These are phyloP conservation scores for Boulengeromyrus knoepffleri DNA, from an alignment of 2,113 vertebrate genomes.

Conservation along the genomic window DNA sequence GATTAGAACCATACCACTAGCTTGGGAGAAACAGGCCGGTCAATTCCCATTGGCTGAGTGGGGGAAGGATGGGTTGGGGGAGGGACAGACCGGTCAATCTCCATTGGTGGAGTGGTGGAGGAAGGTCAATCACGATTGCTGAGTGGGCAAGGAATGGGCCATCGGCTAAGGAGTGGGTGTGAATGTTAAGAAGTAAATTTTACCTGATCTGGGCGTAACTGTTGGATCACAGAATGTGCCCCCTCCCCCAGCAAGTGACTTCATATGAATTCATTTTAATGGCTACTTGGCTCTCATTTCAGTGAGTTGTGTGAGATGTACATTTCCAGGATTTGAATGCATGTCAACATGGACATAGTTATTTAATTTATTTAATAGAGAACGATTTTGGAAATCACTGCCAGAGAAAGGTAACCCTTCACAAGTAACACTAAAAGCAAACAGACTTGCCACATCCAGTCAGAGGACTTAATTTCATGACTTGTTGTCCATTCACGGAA, in stretches of 20 bases:
- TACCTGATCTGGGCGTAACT: neutral
- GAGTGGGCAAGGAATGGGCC: neutral
- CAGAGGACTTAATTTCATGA: neutral
- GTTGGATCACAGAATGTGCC: neutral
- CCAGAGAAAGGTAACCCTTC: neutral
- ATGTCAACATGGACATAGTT: neutral
- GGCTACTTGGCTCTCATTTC: neutral
- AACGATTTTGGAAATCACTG: neutral
- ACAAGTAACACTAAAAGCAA: neutral
- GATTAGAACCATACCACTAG: conserved; percentile 22
- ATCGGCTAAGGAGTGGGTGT: neutral
- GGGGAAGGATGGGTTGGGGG: neutral
- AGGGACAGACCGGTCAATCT: conserved; percentile 19
- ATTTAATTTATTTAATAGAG: neutral
- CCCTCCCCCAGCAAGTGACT: neutral
- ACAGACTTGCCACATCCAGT: neutral
- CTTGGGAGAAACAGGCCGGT: conserved; percentile 20
- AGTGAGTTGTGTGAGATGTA: neutral
- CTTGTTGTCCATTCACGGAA: neutral
- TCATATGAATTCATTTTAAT: neutral
- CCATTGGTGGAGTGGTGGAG: neutral
- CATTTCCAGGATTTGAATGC: neutral
- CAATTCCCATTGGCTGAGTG: conserved; percentile 1
- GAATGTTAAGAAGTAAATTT: neutral
- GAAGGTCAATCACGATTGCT: neutral